A percentile compares a stretch with the other conserved stretches of the same genome.
phyloP scores from a whole-genome alignment of 2,797 vertebrate genomes.

The Pristis pectinata region DNA sequence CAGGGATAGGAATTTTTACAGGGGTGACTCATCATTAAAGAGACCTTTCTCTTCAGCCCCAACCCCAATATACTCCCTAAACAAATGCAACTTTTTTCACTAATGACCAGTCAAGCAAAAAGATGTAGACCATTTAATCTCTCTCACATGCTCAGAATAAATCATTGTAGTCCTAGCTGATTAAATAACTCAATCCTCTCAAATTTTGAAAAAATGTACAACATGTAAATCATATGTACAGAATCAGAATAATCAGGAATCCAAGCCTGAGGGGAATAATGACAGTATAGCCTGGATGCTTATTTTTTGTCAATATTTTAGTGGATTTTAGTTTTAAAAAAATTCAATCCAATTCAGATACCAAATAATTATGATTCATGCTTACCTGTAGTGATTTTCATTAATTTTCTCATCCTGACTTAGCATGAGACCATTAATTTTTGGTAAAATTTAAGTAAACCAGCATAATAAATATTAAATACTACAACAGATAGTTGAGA shows the following conservation, averaged over 20 bases:
- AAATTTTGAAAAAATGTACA: neutral
- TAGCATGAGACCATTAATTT: neutral
- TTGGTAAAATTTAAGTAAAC: neutral
- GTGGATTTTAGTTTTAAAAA: neutral
- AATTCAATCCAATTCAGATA: neutral
- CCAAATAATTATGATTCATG: neutral
- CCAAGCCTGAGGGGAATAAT: neutral
- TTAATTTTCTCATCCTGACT: neutral
- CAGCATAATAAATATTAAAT: neutral
- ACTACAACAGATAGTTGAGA: neutral
- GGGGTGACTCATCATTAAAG: neutral
- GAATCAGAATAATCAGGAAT: neutral
- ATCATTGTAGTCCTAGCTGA: neutral
- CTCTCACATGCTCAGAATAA: neutral
- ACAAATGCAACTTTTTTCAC: neutral
- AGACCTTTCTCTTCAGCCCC: too few relatives aligned
- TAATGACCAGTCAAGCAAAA: neutral
- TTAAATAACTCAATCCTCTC: neutral
- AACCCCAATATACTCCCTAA: neutral
- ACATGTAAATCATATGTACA: neutral
- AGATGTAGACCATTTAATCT: neutral
- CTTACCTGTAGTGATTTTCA: neutral
- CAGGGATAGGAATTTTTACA: neutral
- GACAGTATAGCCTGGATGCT: neutral
- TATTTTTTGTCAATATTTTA: neutral